Percentiles rank a stretch among this genome's conserved stretches.
Evolutionary conservation across 2,797 vertebrate genomes (phyloP).

Genomic region (Anabacerthia variegaticeps): DNA sequence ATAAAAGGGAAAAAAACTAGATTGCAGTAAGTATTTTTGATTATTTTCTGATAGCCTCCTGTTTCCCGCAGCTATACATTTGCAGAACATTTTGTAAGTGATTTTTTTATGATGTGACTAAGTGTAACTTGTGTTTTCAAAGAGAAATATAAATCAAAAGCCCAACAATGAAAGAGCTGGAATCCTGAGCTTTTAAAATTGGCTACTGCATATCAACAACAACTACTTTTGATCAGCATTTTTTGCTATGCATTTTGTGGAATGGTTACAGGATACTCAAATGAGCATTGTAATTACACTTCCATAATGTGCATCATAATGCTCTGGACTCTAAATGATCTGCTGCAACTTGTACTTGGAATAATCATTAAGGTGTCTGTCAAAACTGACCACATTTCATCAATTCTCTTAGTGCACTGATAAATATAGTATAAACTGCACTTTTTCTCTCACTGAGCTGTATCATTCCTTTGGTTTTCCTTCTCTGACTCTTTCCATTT

Average conservation of each 20-base stretch:
- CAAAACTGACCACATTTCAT: not conserved
- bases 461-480: not conserved
- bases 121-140: conserved; percentile 17
- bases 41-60: conserved; percentile 11
- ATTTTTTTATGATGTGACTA: conserved; percentile 17
- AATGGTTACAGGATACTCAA: not conserved
- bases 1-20: not conserved
- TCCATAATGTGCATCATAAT: not conserved
- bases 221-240: not conserved
- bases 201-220: not conserved
- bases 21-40: not conserved
- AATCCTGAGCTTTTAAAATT: conserved; percentile 5
- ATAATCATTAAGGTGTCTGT: conserved; percentile 5
- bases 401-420: not conserved
- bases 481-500: not conserved
- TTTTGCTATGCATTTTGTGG: conserved; percentile 10
- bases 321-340: not conserved
- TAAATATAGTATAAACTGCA: not conserved
- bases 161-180: not conserved
- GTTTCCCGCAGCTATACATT: not conserved
- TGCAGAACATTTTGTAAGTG: not conserved
- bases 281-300: not conserved
- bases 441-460: not conserved
- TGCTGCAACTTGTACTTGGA: not conserved
- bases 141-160: conserved; percentile 32